Conservation (phyloP, 2,797 vertebrate genomes). For the Aulostomus chinensis region DNA sequence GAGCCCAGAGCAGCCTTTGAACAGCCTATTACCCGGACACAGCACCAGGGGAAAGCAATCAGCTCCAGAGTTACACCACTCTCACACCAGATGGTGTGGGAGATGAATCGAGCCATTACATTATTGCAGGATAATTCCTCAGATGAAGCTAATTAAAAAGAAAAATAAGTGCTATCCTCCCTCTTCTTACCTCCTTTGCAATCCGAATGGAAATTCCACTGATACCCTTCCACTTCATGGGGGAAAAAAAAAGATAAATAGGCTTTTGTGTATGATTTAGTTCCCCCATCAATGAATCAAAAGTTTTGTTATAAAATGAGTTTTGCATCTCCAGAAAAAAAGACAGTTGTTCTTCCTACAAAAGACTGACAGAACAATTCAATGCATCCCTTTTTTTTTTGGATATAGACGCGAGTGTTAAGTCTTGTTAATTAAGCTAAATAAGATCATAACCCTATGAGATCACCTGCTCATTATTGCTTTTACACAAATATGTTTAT, state of each 20-base stretch:
- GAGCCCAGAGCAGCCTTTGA: conserved; percentile 80
- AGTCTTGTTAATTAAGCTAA: conserved; percentile 42
- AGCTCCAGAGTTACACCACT: conserved; percentile 77
- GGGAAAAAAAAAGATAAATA: conserved; percentile 13
- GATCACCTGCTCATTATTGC: conserved; percentile 13
- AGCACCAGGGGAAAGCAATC: conserved; percentile 81
- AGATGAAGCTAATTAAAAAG: conserved; percentile 85
- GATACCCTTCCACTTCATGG: conserved; percentile 23
- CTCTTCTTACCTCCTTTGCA: conserved; percentile 61
- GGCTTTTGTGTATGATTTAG: too few relatives aligned
- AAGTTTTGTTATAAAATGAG: too few relatives aligned
- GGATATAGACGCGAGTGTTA: conserved; percentile 17
- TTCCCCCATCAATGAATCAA: neutral
- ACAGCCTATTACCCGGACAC: conserved; percentile 83
- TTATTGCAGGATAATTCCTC: conserved; percentile 84
- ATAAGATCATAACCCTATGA: conserved; percentile 12
- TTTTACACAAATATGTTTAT: conserved; percentile 19
- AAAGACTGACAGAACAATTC: conserved; percentile 38
- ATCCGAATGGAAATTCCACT: conserved; percentile 44
- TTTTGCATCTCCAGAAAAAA: too few relatives aligned
- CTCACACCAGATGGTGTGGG: conserved; percentile 83
- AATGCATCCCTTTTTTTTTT: conserved; percentile 8
- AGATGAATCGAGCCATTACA: conserved; percentile 86
- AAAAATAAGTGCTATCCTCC: conserved; percentile 76
- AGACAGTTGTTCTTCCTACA: too few relatives aligned